phyloP scores from a whole-genome alignment of 2,888 invertebrate genomes.

The Ferdinandea cuprea region DNA sequence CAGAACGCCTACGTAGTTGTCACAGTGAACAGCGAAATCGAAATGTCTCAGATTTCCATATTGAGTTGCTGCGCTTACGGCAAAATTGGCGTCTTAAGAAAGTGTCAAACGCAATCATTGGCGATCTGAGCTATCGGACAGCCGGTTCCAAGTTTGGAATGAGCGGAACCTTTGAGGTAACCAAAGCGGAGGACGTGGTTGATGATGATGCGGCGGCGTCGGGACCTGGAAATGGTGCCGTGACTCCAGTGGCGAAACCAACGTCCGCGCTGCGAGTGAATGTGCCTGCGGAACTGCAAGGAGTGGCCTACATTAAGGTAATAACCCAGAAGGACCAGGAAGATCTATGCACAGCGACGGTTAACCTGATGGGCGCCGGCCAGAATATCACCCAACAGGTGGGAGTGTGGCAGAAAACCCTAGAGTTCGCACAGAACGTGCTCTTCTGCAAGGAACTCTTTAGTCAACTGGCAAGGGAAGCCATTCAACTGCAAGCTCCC shows the following conservation, averaged over 20 bases:
- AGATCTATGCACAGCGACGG: conserved; percentile 92
- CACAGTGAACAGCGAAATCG: conserved; percentile 92
- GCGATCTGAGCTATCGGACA: conserved; percentile 97
- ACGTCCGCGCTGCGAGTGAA: conserved; percentile 93
- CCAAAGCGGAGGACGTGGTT: conserved; percentile 89
- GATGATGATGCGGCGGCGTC: conserved; percentile 83
- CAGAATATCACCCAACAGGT: conserved; percentile 87
- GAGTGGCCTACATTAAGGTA: conserved; percentile 97
- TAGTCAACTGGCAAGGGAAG: conserved; percentile 96
- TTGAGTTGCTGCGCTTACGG: conserved; percentile 92
- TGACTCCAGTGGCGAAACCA: conserved; percentile 85
- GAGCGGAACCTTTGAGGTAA: conserved; percentile 97
- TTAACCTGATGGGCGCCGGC: conserved; percentile 90
- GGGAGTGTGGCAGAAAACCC: conserved; percentile 95
- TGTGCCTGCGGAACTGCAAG: conserved; percentile 96
- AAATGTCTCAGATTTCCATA: conserved; percentile 94
- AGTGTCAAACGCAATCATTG: conserved; percentile 96
- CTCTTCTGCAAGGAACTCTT: conserved; percentile 98
- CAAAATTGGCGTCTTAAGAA: conserved; percentile 99
- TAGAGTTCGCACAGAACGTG: conserved; percentile 98
- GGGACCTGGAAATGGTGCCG: conserved; percentile 84
- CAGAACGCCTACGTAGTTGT: conserved; percentile 92
- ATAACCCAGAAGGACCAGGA: conserved; percentile 97
- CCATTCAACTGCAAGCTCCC: conserved; percentile 95
- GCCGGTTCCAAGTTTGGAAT: conserved; percentile 97